Conservation (phyloP, 2,113 vertebrate species). For the Numenius arquata region DNA sequence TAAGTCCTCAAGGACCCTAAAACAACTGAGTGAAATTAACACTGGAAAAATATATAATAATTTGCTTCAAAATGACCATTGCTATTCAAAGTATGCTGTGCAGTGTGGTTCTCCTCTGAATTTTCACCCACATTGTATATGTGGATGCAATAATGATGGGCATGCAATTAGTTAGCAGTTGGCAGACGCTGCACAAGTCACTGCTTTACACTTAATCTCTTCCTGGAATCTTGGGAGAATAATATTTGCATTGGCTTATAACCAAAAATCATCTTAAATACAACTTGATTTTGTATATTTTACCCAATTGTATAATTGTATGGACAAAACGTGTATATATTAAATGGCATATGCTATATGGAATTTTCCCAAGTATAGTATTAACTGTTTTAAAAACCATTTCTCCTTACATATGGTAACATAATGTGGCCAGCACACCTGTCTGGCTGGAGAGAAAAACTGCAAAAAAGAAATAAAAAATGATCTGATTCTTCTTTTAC, state of each 20-base stretch:
- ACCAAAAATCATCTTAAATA: constrained; percentile 35
- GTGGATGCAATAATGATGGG: neutral
- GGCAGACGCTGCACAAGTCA: neutral
- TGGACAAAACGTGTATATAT: constrained; percentile 3
- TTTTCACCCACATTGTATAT: neutral
- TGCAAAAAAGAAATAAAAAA: constrained; percentile 1
- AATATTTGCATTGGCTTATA: constrained; percentile 63
- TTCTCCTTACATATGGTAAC: constrained; percentile 22
- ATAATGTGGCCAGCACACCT: constrained; percentile 7
- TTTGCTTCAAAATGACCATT: neutral
- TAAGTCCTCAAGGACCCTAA: neutral
- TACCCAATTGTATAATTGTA: constrained; percentile 47
- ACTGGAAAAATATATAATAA: neutral
- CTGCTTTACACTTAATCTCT: constrained; percentile 36
- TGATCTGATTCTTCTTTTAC: neutral
- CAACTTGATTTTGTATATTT: constrained; percentile 51
- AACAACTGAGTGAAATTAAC: constrained; percentile 8
- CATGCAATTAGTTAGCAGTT: constrained; percentile 34
- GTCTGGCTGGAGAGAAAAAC: neutral
- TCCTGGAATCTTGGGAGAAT: constrained; percentile 48
- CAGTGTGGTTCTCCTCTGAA: neutral
- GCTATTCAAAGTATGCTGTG: neutral
- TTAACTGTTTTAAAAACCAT: constrained; percentile 1
- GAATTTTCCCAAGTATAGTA: constrained; percentile 23
- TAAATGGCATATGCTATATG: neutral